Base-by-base conservation (phyloP, 2,888 invertebrate genomes). In the Phortica magna region DNA sequence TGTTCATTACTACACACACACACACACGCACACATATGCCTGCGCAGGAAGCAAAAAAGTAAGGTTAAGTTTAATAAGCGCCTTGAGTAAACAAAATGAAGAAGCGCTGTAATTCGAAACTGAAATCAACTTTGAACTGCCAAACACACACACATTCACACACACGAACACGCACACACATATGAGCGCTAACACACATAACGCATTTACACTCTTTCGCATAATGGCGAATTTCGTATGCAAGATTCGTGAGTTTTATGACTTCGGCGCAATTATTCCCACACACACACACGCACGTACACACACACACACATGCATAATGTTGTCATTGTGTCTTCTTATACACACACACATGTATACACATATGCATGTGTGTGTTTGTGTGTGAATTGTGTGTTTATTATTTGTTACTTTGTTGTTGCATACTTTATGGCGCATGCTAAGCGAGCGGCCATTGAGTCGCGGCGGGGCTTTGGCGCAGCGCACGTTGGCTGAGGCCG, bases 221-320 rank as follows among this genome's bases (percentile, higher is more conserved):
- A n/a, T 71, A 10, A 14, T 12, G 48, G 39, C 12, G 31, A 71
- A 71, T 7, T 59, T 19, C n/a, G 59, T 19, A 59, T 59, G 59
- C 59, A 59, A 17, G 14, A 59, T 59, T n/a, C 59, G 59, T 19
- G 59, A 14, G 17, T 59, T 59, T 59, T 59, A 59, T 59, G 59
- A 59, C 74, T 77, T 53, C 71, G 79, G 2, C 14, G 65, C 31
- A 41, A 61, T 39, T 68, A 73, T 68, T 57, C 31, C 59, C 43
- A 48, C 14, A 55, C 42, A 59, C 73, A 70, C 70, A 65, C 12
- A 73, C 42, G n/a, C n/a, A n/a, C n/a, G n/a, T n/a, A 55, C 77
- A 67, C 48, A 31, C 79, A 74, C 73, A 76, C 73, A 74, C 61
- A 70, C 61, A 64, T 19, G 7, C n/a, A 68, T 61, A 14, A 53